A percentile compares a stretch with the other conserved stretches of the same genome.
These are phyloP conservation scores for Saturnia pavonia DNA, from an alignment of 2,888 invertebrate species.

Conservation along the genomic window DNA sequence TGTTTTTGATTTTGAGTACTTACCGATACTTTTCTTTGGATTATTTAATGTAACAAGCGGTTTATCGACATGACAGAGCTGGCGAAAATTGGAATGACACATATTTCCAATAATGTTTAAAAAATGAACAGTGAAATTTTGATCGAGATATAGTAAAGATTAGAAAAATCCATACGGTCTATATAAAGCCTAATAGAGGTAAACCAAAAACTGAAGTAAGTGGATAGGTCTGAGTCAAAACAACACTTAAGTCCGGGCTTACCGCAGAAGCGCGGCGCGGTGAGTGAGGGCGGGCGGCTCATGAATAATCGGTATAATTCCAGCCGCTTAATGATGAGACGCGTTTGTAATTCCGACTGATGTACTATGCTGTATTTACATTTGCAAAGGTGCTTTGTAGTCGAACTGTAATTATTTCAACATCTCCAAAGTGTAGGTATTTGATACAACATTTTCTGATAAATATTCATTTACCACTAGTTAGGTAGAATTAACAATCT, in stretches of 20 bases:
- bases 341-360: constrained; percentile 37
- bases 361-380: constrained; percentile 9
- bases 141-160: neutral
- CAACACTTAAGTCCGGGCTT: constrained; percentile 31
- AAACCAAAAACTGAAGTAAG: constrained; percentile 12
- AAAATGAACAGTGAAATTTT: too few relatives aligned
- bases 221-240: constrained; percentile 26
- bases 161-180: neutral
- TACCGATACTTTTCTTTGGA: too few relatives aligned
- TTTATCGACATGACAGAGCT: too few relatives aligned
- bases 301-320: constrained; percentile 58
- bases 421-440: neutral
- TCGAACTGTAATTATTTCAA: neutral
- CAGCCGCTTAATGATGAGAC: constrained; percentile 49
- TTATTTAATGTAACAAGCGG: too few relatives aligned
- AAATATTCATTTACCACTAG: too few relatives aligned
- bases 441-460: neutral
- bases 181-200: constrained; percentile 9
- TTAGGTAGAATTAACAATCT: too few relatives aligned
- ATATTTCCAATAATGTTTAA: too few relatives aligned
- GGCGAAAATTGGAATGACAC: too few relatives aligned
- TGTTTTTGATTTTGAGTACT: too few relatives aligned
- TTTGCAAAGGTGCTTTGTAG: neutral
- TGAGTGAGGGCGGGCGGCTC: constrained; percentile 30
- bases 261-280: constrained; percentile 9